phyloP scores from a whole-genome alignment of 2,888 invertebrate species.

The Drosophila gaucha region DNA sequence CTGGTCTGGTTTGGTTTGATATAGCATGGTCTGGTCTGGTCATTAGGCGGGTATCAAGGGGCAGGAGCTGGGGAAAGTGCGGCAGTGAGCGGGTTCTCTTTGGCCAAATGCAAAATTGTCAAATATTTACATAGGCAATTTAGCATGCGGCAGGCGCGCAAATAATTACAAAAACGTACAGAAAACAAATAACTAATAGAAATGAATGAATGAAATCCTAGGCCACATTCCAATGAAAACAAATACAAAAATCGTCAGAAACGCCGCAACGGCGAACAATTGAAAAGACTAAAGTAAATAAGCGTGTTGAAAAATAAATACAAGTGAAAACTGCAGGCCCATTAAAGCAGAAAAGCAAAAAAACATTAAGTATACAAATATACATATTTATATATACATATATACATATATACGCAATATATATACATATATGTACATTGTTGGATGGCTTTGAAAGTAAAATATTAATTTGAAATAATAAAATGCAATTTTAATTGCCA shows the following conservation, averaged over 20 bases:
- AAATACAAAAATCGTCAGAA: slow-evolving; percentile 34
- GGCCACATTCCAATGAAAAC: slow-evolving; percentile 43
- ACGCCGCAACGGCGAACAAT: slow-evolving; percentile 52
- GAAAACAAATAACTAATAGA: slow-evolving; percentile 78
- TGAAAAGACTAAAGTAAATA: slow-evolving; percentile 55
- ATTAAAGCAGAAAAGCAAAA: slow-evolving; percentile 9
- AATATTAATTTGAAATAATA: slow-evolving; percentile 8
- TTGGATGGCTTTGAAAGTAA: no score
- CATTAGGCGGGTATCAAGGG: slow-evolving; percentile 56
- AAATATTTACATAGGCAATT: slow-evolving; percentile 82
- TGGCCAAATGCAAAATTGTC: slow-evolving; percentile 75
- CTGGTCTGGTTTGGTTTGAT: slow-evolving; percentile 37
- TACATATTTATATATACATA: neutral
- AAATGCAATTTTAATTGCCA: slow-evolving; percentile 15
- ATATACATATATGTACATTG: neutral
- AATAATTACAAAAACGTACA: slow-evolving; percentile 77
- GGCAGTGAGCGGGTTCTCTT: slow-evolving; percentile 37
- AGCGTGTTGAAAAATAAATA: slow-evolving; percentile 38
- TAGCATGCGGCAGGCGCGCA: slow-evolving; percentile 75
- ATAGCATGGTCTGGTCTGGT: slow-evolving; percentile 25
- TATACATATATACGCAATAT: neutral
- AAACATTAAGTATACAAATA: neutral
- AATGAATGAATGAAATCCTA: slow-evolving; percentile 53
- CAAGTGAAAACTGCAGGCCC: slow-evolving; percentile 28
- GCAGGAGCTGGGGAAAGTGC: neutral